These are phyloP conservation scores for pig (Sus scrofa) DNA, from an alignment of 2,113 vertebrate genomes.

Conservation along the genomic window DNA sequence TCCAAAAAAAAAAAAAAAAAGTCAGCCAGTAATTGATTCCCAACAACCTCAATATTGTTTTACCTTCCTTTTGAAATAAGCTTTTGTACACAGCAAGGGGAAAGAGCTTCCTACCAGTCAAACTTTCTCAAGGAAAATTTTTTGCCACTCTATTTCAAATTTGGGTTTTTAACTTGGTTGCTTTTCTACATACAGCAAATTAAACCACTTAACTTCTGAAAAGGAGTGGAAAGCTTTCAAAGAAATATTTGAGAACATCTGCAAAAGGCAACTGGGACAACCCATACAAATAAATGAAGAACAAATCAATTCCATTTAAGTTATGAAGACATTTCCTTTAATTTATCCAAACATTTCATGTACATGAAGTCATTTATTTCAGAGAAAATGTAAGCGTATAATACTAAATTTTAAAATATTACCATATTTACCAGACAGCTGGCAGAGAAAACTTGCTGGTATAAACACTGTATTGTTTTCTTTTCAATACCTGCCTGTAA, in stretches of 20 bases:
- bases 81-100: slow-evolving; percentile 24
- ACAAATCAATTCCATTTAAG: slow-evolving; percentile 59
- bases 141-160: slow-evolving; percentile 64
- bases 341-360: slow-evolving; percentile 73
- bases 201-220: slow-evolving; percentile 68
- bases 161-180: slow-evolving; percentile 51
- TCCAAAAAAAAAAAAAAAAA: slow-evolving; percentile 63
- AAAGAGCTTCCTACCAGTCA: slow-evolving; percentile 49
- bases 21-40: slow-evolving; percentile 23
- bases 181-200: slow-evolving; percentile 67
- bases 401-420: slow-evolving; percentile 64
- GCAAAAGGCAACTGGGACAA: slow-evolving; percentile 74
- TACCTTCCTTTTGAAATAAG: slow-evolving; percentile 23
- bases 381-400: slow-evolving; percentile 60
- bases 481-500: background rate
- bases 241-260: slow-evolving; percentile 79
- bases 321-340: slow-evolving; percentile 69
- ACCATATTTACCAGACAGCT: slow-evolving; percentile 75
- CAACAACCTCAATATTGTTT: slow-evolving; percentile 34
- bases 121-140: slow-evolving; percentile 63
- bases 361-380: slow-evolving; percentile 71
- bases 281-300: slow-evolving; percentile 67
- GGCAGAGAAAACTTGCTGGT: slow-evolving; percentile 30
- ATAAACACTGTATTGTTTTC: background rate
- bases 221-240: slow-evolving; percentile 70